Evolutionary conservation across 2,113 vertebrate genomes (phyloP).

Genomic region (Oreochromis aureus): DNA sequence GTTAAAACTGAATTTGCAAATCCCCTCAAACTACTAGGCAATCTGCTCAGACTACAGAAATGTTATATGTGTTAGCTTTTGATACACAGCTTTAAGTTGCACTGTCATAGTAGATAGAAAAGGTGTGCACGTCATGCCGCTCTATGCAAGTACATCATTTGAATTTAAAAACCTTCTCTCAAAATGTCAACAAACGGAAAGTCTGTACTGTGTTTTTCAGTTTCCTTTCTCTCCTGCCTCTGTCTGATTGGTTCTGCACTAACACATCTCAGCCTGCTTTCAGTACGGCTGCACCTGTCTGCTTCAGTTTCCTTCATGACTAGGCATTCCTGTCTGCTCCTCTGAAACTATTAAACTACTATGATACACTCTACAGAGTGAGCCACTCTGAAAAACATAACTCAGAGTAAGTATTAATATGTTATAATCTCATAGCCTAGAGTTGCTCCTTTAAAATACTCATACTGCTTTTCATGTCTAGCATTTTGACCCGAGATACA

Average conservation of each 20-base stretch:
- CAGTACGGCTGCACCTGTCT: conserved; percentile 6
- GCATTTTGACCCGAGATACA: not conserved
- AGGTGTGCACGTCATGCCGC: not conserved
- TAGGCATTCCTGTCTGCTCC: not conserved
- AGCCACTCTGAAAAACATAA: not conserved
- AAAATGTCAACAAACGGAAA: not conserved
- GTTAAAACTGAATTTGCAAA: not conserved
- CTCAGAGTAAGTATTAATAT: not conserved
- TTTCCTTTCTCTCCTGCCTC: not conserved
- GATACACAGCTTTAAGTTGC: not conserved
- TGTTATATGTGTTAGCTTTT: not conserved
- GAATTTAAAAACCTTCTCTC: not conserved
- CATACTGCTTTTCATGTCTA: not conserved
- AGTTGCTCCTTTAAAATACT: not conserved
- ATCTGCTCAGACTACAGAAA: not conserved
- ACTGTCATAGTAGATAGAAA: not conserved
- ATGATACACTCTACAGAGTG: not conserved
- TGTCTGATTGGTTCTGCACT: not conserved
- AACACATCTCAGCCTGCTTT: not conserved
- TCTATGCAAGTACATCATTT: not conserved
- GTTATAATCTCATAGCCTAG: not conserved
- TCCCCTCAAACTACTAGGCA: fast-evolving
- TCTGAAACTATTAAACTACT: not conserved
- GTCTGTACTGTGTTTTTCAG: not conserved
- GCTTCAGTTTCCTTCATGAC: not conserved